Conservation (phyloP, 2,888 invertebrate species). For the Acanthacorydalis orientalis region DNA sequence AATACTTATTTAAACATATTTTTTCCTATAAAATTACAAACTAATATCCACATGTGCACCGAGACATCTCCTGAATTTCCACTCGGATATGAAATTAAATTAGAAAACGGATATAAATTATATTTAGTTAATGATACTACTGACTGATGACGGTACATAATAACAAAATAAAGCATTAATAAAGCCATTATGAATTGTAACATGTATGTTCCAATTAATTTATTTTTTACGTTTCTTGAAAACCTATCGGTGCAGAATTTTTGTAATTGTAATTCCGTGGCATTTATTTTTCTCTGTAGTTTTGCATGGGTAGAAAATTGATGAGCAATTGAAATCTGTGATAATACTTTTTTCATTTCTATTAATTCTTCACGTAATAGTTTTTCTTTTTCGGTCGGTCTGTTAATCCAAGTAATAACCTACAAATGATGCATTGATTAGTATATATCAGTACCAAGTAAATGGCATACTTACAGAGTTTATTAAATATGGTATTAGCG, state of each 20-base stretch:
- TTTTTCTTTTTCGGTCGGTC: slow-evolving; percentile 29
- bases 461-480: neutral
- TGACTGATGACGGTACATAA: slow-evolving; percentile 27
- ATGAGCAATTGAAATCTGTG: slow-evolving; percentile 34
- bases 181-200: slow-evolving; percentile 22
- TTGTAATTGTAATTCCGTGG: slow-evolving; percentile 30
- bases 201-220: slow-evolving; percentile 22
- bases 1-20: neutral
- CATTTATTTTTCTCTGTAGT: slow-evolving; percentile 37
- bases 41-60: slow-evolving; percentile 33
- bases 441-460: neutral
- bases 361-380: slow-evolving; percentile 25
- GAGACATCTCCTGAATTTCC: slow-evolving; percentile 29
- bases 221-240: slow-evolving; percentile 11
- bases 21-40: slow-evolving; percentile 27
- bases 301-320: slow-evolving; percentile 41
- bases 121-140: slow-evolving; percentile 26
- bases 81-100: slow-evolving; percentile 31
- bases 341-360: slow-evolving; percentile 30
- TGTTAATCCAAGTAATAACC: slow-evolving; percentile 32
- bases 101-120: slow-evolving; percentile 28
- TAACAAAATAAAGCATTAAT: slow-evolving; percentile 22
- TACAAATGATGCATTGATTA: slow-evolving; percentile 17
- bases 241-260: slow-evolving; percentile 17
- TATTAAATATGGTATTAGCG: neutral